Evolutionary conservation across 2,888 invertebrate species (phyloP).

Genomic region (Cordilura impudica): DNA sequence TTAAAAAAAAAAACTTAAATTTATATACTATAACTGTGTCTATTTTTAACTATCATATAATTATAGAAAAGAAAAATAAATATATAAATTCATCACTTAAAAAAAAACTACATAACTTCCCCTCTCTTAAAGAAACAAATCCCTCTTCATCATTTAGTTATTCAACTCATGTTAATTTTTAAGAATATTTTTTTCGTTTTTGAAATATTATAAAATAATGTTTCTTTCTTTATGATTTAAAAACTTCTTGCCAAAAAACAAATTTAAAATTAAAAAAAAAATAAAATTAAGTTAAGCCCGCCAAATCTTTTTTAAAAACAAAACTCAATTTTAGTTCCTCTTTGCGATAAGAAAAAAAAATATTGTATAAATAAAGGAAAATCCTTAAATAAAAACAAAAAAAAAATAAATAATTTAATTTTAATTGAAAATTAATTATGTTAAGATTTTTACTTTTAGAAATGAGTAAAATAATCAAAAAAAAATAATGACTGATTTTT

Average conservation of each 20-base stretch:
- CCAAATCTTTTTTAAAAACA: conserved; percentile 47
- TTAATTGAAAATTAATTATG: conserved; percentile 38
- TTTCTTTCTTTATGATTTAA: conserved; percentile 5
- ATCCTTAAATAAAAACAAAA: conserved; percentile 11
- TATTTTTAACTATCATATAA: conserved; percentile 65
- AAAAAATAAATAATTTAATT: conserved; percentile 26
- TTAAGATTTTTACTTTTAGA: conserved; percentile 45
- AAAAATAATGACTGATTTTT: conserved; percentile 74
- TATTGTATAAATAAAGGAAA: background rate
- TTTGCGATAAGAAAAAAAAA: conserved; percentile 15
- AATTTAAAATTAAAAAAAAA: conserved; percentile 1
- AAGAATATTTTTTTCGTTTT: conserved; percentile 22
- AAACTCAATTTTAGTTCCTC: conserved; percentile 55
- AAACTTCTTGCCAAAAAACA: conserved; percentile 48
- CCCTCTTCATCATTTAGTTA: background rate
- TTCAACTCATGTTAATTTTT: background rate
- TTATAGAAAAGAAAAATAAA: conserved; percentile 35
- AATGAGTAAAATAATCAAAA: conserved; percentile 63
- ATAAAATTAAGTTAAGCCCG: conserved; percentile 51
- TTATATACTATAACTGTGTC: conserved; percentile 54
- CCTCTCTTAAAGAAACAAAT: background rate
- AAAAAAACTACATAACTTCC: background rate
- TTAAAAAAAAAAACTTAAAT: conserved; percentile 33
- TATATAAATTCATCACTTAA: background rate
- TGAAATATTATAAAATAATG: conserved; percentile 50